These are phyloP conservation scores for Craterocephalus amniculus DNA, from an alignment of 2,797 vertebrate species.

Conservation along the genomic window DNA sequence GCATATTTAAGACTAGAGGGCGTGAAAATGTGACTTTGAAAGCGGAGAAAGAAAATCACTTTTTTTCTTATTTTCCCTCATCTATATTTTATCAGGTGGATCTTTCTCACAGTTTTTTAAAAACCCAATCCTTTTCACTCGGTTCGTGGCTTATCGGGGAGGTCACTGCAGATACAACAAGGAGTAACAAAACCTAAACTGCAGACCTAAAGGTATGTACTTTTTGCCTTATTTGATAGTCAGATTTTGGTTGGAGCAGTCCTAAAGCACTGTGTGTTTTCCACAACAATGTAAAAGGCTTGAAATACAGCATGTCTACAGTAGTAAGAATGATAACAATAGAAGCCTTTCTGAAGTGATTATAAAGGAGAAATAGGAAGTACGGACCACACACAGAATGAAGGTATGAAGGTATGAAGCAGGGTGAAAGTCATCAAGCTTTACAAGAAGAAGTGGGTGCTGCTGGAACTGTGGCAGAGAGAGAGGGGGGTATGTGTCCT, in stretches of 20 bases:
- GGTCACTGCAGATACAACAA: conserved; percentile 65
- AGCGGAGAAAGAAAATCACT: conserved; percentile 51
- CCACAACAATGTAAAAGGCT: conserved; percentile 21
- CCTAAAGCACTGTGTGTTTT: neutral
- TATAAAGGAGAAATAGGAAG: neutral
- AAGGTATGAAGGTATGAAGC: conserved; percentile 1
- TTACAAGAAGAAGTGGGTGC: conserved; percentile 23
- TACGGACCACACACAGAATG: neutral
- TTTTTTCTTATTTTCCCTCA: conserved; percentile 46
- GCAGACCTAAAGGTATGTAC: conserved; percentile 71
- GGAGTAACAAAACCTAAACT: conserved; percentile 53
- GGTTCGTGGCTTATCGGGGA: conserved; percentile 67
- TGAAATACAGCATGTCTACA: neutral
- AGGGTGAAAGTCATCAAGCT: conserved; percentile 24
- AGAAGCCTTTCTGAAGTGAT: neutral
- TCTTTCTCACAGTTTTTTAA: conserved; percentile 42
- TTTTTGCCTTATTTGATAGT: conserved; percentile 24
- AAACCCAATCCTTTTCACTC: conserved; percentile 37
- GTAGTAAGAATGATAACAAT: neutral
- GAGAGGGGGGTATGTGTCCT: conserved; percentile 17
- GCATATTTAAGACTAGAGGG: conserved; percentile 53
- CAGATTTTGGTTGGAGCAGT: neutral
- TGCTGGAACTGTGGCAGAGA: conserved; percentile 24
- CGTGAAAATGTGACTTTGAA: conserved; percentile 67
- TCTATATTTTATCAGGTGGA: conserved; percentile 61